Base-by-base conservation (phyloP, 2,888 invertebrate genomes). In the Nymphalis polychloros region DNA sequence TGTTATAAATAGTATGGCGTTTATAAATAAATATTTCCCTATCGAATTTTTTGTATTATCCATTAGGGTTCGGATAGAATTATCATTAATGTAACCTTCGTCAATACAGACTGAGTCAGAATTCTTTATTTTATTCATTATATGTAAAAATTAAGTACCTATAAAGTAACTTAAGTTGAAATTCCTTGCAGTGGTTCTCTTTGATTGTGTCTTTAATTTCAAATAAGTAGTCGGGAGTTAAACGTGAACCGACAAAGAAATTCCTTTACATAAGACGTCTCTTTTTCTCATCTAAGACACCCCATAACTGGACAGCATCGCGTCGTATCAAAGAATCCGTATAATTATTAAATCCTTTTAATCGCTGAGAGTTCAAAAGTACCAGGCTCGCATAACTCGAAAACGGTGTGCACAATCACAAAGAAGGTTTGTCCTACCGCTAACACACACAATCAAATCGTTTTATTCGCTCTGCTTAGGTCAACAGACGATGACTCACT, bases 401-500 rank as follows among this genome's bases (percentile, higher is more conserved):
- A 78, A 76, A 77, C 77, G 73, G 72, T 72, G 63, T 50, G 63
- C 65, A 53, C 60, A 50, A 68, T 55, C 60, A 74, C 76, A 76
- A 75, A 70, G 73, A 69, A 69, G 52, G 69, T 73, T 71, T 72
- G 71, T 73, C 55, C 68, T 47, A 55, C 52, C 19, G 62, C 55
- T 49, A 62, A 71, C 76, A 65, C 77, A 76, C 77, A 78, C 77
- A 76, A 66, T 67, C 73, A 70, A 71, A 71, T 62, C 64, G 73
- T 76, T 76, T 76, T 78, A 77, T 80, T 68, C 75, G 66, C 31
- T 69, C 73, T 72, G 73, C 71, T 77, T 78, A 81, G 88, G 89
- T 88, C 87, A 88, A 86, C 84, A 87, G 72, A 79, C 85, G 79
- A 76, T 88, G 89, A 89, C 73, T 89, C 89, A 88, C 73, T 65